A percentile compares a stretch with the other conserved stretches of the same genome.
These are phyloP conservation scores for Prenolepis imparis DNA, from an alignment of 2,888 invertebrate species.

Conservation along the genomic window DNA sequence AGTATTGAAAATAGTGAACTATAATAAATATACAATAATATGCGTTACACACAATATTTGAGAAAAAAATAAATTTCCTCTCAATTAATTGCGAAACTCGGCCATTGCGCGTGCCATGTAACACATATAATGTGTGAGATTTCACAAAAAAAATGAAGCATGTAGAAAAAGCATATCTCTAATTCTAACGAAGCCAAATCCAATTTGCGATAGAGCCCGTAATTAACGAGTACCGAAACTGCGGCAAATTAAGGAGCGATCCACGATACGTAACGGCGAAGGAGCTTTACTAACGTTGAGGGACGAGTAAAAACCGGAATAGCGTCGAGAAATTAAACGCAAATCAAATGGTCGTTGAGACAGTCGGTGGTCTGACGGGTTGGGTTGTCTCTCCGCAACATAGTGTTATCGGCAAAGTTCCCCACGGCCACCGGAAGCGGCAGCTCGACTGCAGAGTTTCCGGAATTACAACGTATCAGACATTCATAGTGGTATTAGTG, in stretches of 20 bases:
- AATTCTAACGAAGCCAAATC: constrained; percentile 13
- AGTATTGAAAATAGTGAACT: not conserved
- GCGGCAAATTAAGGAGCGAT: constrained; percentile 39
- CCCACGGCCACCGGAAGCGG: constrained; percentile 61
- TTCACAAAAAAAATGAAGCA: not conserved
- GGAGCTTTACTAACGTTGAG: constrained; percentile 10
- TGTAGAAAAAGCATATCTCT: not conserved
- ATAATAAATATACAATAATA: not conserved
- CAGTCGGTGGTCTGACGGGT: constrained; percentile 13
- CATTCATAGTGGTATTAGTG: constrained; percentile 71
- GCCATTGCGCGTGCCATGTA: not conserved
- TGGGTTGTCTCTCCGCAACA: constrained; percentile 59
- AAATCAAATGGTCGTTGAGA: constrained; percentile 61
- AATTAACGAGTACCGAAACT: constrained; percentile 34
- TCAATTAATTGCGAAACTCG: not conserved
- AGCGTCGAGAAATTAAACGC: constrained; percentile 63
- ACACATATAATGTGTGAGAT: not conserved
- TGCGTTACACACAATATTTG: not conserved
- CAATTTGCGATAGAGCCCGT: constrained; percentile 26
- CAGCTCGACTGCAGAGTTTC: constrained; percentile 59
- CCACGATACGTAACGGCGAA: constrained; percentile 9
- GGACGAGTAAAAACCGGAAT: constrained; percentile 54
- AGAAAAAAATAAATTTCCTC: not conserved
- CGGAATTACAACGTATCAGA: constrained; percentile 69
- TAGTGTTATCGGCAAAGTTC: constrained; percentile 67